Evolutionary conservation across 2,888 invertebrate species (phyloP).

Genomic region (Cephus rjabovi): DNA sequence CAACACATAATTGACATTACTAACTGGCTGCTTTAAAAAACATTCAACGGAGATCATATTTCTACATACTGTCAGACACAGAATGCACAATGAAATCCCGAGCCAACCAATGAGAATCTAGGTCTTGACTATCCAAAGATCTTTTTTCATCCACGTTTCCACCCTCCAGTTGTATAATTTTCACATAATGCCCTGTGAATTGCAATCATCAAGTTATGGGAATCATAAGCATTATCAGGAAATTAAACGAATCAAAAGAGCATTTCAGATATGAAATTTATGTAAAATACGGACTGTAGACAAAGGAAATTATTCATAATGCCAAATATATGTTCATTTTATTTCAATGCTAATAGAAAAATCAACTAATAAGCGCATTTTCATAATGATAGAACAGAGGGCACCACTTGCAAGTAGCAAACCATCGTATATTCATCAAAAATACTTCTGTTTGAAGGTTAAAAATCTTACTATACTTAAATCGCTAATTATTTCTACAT

Average conservation of each 20-base stretch:
- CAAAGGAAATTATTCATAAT: background rate
- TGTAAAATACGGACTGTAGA: background rate
- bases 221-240: background rate
- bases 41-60: background rate
- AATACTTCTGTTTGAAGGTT: background rate
- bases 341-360: background rate
- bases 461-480: background rate
- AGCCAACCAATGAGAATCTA: background rate
- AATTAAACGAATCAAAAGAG: background rate
- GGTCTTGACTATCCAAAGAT: background rate
- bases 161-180: background rate
- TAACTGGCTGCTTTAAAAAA: background rate
- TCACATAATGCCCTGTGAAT: background rate
- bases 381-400: background rate
- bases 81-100: background rate
- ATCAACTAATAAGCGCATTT: background rate
- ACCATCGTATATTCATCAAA: background rate
- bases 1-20: background rate
- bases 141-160: background rate
- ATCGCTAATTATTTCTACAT: background rate
- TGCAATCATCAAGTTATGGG: background rate
- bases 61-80: background rate
- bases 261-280: background rate
- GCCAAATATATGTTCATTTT: background rate
- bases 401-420: background rate